phyloP scores from a whole-genome alignment of 2,113 vertebrate species.

The Lichenostomus cassidix region DNA sequence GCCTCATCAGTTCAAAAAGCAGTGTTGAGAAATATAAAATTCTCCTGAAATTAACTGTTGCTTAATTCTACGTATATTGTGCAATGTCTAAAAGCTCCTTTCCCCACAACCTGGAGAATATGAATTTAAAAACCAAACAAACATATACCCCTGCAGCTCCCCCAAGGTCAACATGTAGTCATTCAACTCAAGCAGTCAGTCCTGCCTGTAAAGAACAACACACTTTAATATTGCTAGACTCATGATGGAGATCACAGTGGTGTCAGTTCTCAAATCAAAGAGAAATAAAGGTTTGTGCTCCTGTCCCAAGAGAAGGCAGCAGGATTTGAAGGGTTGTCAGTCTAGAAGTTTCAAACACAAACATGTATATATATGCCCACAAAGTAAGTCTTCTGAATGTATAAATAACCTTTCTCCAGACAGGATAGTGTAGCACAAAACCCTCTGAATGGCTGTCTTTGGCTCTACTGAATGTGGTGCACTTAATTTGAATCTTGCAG shows the following conservation, averaged over 20 bases:
- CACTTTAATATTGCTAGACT: neutral
- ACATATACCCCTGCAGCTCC: neutral
- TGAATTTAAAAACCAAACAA: neutral
- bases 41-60: neutral
- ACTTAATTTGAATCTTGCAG: neutral
- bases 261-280: constrained; percentile 21
- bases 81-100: neutral
- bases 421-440: neutral
- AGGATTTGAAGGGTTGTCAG: neutral
- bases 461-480: neutral
- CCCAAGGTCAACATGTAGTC: neutral
- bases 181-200: neutral
- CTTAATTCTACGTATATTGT: neutral
- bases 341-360: neutral
- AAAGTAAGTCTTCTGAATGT: neutral
- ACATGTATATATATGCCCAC: neutral
- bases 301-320: neutral
- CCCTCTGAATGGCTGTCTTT: neutral
- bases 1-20: neutral
- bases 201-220: neutral
- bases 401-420: neutral
- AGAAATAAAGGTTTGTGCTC: constrained; percentile 10
- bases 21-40: neutral
- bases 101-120: neutral
- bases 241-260: neutral